Percentiles rank a stretch among this genome's conserved stretches.
These are phyloP conservation scores for Glyphotaelius pellucidus DNA, from an alignment of 2,888 invertebrate genomes.

Conservation along the genomic window DNA sequence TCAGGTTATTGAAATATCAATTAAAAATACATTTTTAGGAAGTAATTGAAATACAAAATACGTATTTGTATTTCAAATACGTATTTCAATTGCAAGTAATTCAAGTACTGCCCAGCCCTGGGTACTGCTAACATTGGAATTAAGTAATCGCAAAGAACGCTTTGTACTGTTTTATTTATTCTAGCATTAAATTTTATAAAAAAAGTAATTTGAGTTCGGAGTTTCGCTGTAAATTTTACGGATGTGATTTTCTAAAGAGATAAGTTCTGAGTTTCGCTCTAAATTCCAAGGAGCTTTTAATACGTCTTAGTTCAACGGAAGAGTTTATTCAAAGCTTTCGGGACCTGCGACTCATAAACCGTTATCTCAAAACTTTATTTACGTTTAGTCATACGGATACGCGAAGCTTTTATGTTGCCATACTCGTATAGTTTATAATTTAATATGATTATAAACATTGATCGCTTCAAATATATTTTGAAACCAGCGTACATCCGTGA, in stretches of 20 bases:
- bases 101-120: too few species aligned
- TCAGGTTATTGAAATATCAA: too few species aligned
- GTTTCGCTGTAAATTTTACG: not conserved
- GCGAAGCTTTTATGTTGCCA: not conserved
- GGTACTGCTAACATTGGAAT: not conserved
- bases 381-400: not conserved
- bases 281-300: not conserved
- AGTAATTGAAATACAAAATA: too few species aligned
- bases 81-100: too few species aligned
- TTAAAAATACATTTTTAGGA: too few species aligned
- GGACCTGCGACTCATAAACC: not conserved
- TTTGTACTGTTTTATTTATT: not conserved
- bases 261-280: not conserved
- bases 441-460: not conserved
- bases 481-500: not conserved
- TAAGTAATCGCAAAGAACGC: not conserved
- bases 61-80: too few species aligned
- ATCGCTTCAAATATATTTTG: not conserved
- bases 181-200: not conserved
- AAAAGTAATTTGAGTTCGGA: not conserved
- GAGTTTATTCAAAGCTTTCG: not conserved
- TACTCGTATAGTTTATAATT: not conserved
- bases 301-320: not conserved
- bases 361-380: not conserved
- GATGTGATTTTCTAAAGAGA: not conserved